Base-by-base conservation (phyloP, 2,113 vertebrate genomes). In the Chloroceryle aenea region DNA sequence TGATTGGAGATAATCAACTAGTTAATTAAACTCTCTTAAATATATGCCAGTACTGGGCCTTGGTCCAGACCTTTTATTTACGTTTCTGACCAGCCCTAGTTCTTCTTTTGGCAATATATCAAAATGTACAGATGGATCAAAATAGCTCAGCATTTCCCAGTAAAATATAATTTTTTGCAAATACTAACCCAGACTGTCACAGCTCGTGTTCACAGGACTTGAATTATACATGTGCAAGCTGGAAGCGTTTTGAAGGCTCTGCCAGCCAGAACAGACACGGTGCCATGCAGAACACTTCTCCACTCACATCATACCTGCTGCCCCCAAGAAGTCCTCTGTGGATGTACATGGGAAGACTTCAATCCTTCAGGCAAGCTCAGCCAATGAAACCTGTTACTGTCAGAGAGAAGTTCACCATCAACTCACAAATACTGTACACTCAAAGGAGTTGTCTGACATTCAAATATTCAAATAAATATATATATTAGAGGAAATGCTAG, bases 141-240 rank as follows among this genome's bases (percentile, higher is more conserved):
- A 95, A 89, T 52, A 93, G 50, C 68, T 84, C 34, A 80, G 83
- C 1, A 50, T 93, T 93, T 93, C 89, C 76, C 52, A 56, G 52
- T 81, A 83, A 93, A 94, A 93, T 71, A 48, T 5, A 50, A 86
- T 78, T 93, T 76, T 82, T 95, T 95, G 76, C 80, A 78, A 87
- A 90, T 67, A 75, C 76, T 84, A 84, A 84, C 58, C 64, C 72
- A 89, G 83, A 17, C 73, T 81, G 80, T 68, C 95, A 90, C 79
- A 92, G 80, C 89, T 93, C 89, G 29, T 78, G 30, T 74, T 81
- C 76, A 19, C 72, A 85, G 84, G 77, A 67, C 72, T 80, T 95
- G 83, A 95, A 92, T 96, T 95, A 95, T 85, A 81, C 64, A 92
- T 95, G 53, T 25, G 61, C 64, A 75, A 87, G 73, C 61, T 93